Evolutionary conservation across 2,888 invertebrate species (phyloP), one percentile per base, ranked within the genome.

Genomic region (Monopis laevigella): DNA sequence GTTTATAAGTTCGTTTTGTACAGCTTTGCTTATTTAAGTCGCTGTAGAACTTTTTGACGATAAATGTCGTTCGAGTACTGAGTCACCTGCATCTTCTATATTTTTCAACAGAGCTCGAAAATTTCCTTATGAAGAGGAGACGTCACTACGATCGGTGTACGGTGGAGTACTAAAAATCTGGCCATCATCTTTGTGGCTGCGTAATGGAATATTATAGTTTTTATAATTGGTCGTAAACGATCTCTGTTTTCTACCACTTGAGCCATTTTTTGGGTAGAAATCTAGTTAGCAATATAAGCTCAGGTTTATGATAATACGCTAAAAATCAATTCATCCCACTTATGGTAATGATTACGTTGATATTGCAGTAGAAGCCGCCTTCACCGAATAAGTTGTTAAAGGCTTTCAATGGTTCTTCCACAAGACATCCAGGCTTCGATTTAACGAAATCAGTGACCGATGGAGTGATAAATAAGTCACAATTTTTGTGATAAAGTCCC

Each of bases 131-230:
- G 43, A 41, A 36, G 40, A 35, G 38, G 41, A 27, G 19, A 44
- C 43, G 32, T 39, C 43, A 43, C 41, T 46, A 30, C 32, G 34
- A 46, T 43, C 36, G 42, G 26, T 43, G 32, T 32, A 14, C 14
- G 14, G n/a, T n/a, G n/a, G n/a, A n/a, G n/a, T 24, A 40, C 34
- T 42, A 18, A 40, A 39, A 41, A 46, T 35, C 30, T 41, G 29
- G 28, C 47, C 47, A 42, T 43, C 43, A 42, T 46, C 45, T 28
- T 43, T 34, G 28, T 45, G 45, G 36, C 45, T 45, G 34, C 46
- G 41, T 42, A 46, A 41, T 19, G 45, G 34, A 46, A 41, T 34
- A 44, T 43, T 39, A 44, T 46, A 36, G 43, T 45, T 42, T 42
- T 42, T 32, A 46, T 32, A 21, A 44, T 46, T 32, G 42, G 44